Conservation (phyloP, 2,797 vertebrate genomes). For the Platyrinchus mystaceus region DNA sequence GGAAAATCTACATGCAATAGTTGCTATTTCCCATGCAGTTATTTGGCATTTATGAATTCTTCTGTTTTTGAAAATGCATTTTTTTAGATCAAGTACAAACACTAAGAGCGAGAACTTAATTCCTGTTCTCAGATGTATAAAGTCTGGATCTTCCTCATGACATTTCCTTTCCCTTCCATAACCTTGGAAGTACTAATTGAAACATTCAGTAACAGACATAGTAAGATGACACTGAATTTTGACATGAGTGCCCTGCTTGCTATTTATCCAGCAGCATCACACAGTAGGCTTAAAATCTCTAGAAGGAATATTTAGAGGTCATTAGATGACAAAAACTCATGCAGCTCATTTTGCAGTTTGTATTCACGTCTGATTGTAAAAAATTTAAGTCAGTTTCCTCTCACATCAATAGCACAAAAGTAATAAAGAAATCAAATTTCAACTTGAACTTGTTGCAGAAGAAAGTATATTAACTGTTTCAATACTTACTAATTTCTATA, state of each 20-base stretch:
- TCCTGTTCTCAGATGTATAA: neutral
- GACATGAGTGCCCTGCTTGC: neutral
- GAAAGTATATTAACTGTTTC: neutral
- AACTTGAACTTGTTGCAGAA: neutral
- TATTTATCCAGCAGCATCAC: neutral
- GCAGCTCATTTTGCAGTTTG: neutral
- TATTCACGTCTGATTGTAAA: neutral
- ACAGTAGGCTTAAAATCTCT: neutral
- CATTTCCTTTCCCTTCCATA: neutral
- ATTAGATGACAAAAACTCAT: neutral
- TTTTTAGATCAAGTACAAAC: neutral
- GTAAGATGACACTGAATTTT: neutral
- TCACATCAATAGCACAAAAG: neutral
- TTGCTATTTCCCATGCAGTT: neutral
- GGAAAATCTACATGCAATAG: neutral
- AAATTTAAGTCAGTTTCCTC: neutral
- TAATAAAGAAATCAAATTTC: neutral
- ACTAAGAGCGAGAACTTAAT: neutral
- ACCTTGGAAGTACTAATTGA: neutral
- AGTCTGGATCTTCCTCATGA: neutral
- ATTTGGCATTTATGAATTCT: neutral
- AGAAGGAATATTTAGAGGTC: neutral
- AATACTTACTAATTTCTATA: constrained; percentile 98
- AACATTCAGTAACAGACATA: neutral
- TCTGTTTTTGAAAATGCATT: neutral